Conservation (phyloP, 2,113 vertebrate species). For the Nyctereutes procyonoides region DNA sequence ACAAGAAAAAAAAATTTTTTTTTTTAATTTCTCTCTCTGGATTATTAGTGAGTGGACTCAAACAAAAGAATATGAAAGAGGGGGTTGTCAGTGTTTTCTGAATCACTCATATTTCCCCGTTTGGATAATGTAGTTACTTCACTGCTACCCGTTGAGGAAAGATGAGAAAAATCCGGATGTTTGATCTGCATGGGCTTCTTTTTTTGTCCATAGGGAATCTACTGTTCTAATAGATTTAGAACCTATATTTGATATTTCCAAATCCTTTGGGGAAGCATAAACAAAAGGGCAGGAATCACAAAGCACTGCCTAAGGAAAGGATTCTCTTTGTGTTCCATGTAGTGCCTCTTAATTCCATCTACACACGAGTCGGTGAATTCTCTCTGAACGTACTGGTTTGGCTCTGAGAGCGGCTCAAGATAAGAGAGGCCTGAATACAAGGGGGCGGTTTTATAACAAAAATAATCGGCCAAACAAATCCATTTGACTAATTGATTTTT, state of each 20-base stretch:
- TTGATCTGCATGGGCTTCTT: conserved; percentile 61
- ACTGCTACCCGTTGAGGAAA: conserved; percentile 7
- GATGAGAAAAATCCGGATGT: conserved; percentile 52
- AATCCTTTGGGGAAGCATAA: conserved; percentile 64
- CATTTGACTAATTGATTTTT: not conserved
- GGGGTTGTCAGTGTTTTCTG: not conserved
- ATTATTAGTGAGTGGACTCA: conserved; percentile 27
- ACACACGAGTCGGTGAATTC: not conserved
- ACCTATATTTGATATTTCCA: conserved; percentile 69
- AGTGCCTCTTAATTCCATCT: conserved; percentile 49
- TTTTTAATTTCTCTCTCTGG: conserved; percentile 69
- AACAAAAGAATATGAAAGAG: conserved; percentile 40
- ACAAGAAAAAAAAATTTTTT: conserved; percentile 11
- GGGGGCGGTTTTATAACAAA: conserved; percentile 33
- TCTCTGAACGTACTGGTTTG: not conserved
- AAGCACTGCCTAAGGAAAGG: conserved; percentile 64
- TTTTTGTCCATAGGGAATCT: conserved; percentile 48
- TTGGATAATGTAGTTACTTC: conserved; percentile 31
- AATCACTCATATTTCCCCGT: not conserved
- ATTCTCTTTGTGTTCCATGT: conserved; percentile 67
- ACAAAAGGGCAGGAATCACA: conserved; percentile 71
- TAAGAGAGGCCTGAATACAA: not conserved
- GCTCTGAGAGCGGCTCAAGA: conserved; percentile 23
- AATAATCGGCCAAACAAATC: not conserved
- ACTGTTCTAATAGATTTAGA: conserved; percentile 69